Evolutionary conservation across 2,113 vertebrate genomes (phyloP).

Genomic region (Hoplias malabaricus): DNA sequence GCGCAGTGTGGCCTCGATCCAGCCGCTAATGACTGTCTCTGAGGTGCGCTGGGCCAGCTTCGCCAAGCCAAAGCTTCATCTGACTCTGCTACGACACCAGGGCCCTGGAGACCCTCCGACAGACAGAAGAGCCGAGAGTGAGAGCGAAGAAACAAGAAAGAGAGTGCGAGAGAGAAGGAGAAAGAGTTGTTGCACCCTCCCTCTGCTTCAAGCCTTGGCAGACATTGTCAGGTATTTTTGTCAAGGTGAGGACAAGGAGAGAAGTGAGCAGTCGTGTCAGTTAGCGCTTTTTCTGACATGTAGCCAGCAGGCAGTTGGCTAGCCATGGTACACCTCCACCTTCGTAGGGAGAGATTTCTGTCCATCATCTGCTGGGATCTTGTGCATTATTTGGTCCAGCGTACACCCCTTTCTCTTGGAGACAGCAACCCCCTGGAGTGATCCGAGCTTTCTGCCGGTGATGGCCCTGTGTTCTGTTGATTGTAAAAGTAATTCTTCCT

Average conservation of each 20-base stretch:
- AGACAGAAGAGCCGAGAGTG: conserved; percentile 9
- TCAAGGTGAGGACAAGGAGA: conserved; percentile 51
- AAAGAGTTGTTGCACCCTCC: not conserved
- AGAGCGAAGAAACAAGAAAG: not conserved
- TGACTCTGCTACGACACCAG: conserved; percentile 20
- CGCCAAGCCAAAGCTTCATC: conserved; percentile 30
- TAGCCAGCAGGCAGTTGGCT: conserved; percentile 16
- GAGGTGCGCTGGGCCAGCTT: conserved; percentile 2
- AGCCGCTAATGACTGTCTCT: conserved; percentile 25
- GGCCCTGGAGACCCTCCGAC: conserved; percentile 29
- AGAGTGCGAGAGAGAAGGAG: not conserved
- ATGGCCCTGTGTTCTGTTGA: conserved; percentile 22
- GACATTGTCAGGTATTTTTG: conserved; percentile 43
- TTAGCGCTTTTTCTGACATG: conserved; percentile 18
- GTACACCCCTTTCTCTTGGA: not conserved
- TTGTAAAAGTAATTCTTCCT: conserved; percentile 3
- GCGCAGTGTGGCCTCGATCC: not conserved
- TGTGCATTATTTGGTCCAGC: not conserved
- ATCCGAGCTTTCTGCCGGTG: not conserved
- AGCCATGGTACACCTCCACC: not conserved
- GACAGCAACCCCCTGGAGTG: not conserved
- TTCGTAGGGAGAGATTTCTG: conserved; percentile 25
- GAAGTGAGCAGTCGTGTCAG: conserved; percentile 25
- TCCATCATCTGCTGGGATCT: not conserved
- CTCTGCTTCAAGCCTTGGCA: conserved; percentile 13